Conservation (phyloP, 2,888 invertebrate genomes). For the Colletes collaris region DNA sequence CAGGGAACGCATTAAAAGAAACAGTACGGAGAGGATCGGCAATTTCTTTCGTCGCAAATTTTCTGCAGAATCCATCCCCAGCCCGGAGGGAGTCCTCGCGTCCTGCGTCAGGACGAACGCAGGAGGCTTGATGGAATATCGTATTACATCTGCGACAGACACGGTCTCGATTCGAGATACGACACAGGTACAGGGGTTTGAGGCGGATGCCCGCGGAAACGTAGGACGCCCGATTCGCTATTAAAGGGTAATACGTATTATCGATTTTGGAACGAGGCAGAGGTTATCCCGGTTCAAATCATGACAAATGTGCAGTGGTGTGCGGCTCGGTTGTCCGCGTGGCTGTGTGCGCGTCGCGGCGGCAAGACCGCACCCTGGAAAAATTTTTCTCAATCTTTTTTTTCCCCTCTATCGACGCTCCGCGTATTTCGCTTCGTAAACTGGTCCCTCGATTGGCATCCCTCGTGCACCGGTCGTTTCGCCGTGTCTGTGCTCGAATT, state of each 20-base stretch:
- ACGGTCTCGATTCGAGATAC: slow-evolving; percentile 33
- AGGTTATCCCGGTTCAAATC: slow-evolving; percentile 68
- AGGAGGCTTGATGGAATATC: slow-evolving; percentile 43
- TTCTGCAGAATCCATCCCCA: background rate
- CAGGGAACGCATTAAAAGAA: too few relatives aligned
- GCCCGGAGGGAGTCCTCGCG: slow-evolving; percentile 1
- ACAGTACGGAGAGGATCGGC: too few relatives aligned
- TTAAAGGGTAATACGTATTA: slow-evolving; percentile 72
- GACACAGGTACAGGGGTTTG: slow-evolving; percentile 1
- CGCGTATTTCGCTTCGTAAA: slow-evolving; percentile 29
- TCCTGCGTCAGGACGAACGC: slow-evolving; percentile 12
- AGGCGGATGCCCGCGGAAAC: slow-evolving; percentile 23
- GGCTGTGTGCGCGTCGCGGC: slow-evolving; percentile 6
- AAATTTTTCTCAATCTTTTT: slow-evolving; percentile 49
- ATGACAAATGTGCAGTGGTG: slow-evolving; percentile 61
- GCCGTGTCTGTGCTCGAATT: background rate
- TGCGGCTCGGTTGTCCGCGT: slow-evolving; percentile 15
- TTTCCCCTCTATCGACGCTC: background rate
- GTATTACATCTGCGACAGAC: slow-evolving; percentile 45
- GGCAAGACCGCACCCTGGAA: slow-evolving; percentile 48
- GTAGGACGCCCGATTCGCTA: slow-evolving; percentile 63
- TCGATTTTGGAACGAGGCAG: slow-evolving; percentile 67
- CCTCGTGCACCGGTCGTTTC: background rate
- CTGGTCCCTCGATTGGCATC: background rate
- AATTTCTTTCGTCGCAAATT: background rate